Conservation (phyloP, 2,797 vertebrate genomes). For the Schizopygopsis malacanthus region DNA sequence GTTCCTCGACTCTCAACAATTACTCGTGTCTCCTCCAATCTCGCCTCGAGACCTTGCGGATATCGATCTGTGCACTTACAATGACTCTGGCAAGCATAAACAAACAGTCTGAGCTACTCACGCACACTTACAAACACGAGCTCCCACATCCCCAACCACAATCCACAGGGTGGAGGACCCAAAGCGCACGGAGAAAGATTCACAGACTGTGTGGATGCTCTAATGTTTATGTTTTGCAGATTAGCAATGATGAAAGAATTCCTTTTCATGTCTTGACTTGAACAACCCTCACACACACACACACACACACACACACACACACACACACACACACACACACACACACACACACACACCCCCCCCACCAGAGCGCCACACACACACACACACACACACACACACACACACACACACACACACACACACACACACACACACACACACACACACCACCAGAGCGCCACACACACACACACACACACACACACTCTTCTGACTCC, state of each 20-base stretch:
- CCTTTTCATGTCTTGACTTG: conserved; percentile 80
- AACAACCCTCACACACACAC: conserved; percentile 69
- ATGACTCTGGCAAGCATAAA: conserved; percentile 65
- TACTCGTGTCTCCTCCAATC: conserved; percentile 41
- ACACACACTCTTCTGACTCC: conserved; percentile 19
- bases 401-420: too few species aligned
- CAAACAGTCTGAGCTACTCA: conserved; percentile 62
- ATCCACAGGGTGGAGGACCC: conserved; percentile 57
- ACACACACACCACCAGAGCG: too few species aligned
- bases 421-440: too few species aligned
- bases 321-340: conserved; percentile 29
- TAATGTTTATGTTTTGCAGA: conserved; percentile 85
- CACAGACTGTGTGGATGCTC: conserved; percentile 69
- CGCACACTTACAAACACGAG: conserved; percentile 58
- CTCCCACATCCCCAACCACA: conserved; percentile 71
- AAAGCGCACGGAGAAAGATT: conserved; percentile 57
- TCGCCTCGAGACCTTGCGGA: conserved; percentile 63
- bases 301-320: conserved; percentile 39
- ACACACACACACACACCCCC: conserved; percentile 33
- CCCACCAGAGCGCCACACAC: too few species aligned
- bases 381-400: too few species aligned
- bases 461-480: conserved; percentile 40
- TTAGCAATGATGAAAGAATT: conserved; percentile 86
- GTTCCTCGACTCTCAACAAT: conserved; percentile 30
- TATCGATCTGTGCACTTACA: conserved; percentile 66